Conservation (phyloP, 1,140 invertebrate species). For the Drosophila guanche region DNA sequence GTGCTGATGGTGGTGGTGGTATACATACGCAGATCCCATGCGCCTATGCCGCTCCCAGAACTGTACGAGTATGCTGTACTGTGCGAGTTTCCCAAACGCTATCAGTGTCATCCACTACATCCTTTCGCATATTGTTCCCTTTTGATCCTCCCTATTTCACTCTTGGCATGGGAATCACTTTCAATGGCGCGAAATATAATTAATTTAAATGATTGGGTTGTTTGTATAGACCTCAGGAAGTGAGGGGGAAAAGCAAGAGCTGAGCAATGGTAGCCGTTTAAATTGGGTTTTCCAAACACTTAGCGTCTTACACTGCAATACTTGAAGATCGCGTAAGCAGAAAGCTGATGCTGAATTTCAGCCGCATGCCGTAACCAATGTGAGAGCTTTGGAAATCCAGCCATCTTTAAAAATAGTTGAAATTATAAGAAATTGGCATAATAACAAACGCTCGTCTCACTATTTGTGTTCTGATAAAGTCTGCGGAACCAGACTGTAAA, state of each 20-base stretch:
- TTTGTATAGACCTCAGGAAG: constrained; percentile 54
- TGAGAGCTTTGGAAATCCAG: constrained; percentile 10
- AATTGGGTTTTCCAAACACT: constrained; percentile 55
- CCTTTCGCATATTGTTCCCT: constrained; percentile 42
- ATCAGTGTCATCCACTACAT: constrained; percentile 29
- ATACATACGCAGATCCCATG: constrained; percentile 1
- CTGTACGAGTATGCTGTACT: background rate
- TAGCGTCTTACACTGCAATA: background rate
- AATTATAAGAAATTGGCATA: constrained; percentile 72
- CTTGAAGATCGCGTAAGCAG: background rate
- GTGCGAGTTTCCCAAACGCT: constrained; percentile 1
- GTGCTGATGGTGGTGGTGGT: constrained; percentile 12
- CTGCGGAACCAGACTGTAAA: constrained; percentile 45
- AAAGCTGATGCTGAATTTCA: background rate
- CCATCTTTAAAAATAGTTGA: constrained; percentile 25
- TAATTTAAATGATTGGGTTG: constrained; percentile 79
- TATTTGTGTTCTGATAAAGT: constrained; percentile 42
- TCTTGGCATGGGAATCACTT: constrained; percentile 42
- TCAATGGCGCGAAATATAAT: constrained; percentile 64
- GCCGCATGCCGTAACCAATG: constrained; percentile 19
- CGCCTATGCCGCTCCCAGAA: background rate
- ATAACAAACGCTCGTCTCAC: constrained; percentile 50
- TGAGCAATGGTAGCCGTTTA: constrained; percentile 43
- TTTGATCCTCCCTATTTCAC: background rate
- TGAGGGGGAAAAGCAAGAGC: background rate